Conservation (phyloP, 2,888 invertebrate genomes). For the Caenorhabditis auriculariae region DNA sequence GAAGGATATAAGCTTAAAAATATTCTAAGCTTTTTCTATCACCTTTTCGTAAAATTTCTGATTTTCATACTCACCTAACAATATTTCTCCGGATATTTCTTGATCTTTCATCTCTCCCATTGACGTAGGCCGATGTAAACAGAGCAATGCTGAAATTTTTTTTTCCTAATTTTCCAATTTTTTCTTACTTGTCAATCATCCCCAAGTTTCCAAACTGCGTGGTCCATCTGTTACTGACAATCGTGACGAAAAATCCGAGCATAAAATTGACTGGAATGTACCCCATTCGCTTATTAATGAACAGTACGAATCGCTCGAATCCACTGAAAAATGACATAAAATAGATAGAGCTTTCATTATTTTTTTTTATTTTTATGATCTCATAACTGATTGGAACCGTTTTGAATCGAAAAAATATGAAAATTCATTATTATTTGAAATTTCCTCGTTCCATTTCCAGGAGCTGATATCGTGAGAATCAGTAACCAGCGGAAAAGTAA, state of each 20-base stretch:
- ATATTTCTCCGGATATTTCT: conserved; percentile 46
- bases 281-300: conserved; percentile 37
- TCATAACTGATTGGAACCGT: not conserved
- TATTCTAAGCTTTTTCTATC: no score
- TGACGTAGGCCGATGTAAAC: conserved; percentile 36
- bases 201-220: conserved; percentile 37
- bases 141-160: conserved; percentile 37
- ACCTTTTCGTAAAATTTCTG: no score
- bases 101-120: conserved; percentile 47
- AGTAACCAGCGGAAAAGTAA: no score
- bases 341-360: conserved; percentile 2
- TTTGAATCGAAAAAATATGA: not conserved
- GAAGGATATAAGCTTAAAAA: no score
- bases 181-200: conserved; percentile 38
- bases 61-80: conserved; percentile 34
- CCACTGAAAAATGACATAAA: conserved; percentile 25
- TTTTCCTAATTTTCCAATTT: not conserved
- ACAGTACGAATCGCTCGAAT: conserved; percentile 37
- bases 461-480: conserved; percentile 3
- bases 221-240: conserved; percentile 44
- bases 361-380: not conserved
- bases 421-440: not conserved
- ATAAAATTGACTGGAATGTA: conserved; percentile 50
- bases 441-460: conserved; percentile 1
- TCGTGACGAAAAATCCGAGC: conserved; percentile 52